phyloP scores from a whole-genome alignment of 2,797 vertebrate species.

The Sparus aurata region DNA sequence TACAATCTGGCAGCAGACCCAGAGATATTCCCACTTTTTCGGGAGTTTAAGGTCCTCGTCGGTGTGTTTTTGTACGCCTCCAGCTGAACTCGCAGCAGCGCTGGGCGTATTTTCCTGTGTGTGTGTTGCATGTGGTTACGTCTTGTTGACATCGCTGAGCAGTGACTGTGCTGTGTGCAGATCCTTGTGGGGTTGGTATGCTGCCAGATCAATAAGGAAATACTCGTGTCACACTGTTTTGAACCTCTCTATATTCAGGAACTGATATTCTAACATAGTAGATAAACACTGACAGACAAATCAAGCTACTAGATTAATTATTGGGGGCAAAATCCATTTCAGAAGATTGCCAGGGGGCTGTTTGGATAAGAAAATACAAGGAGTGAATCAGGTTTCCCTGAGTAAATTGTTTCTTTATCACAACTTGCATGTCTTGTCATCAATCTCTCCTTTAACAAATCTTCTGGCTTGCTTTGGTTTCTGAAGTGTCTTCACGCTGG shows the following conservation, averaged over 20 bases:
- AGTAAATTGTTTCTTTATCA: not conserved
- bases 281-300: not conserved
- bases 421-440: not conserved
- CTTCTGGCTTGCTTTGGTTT: slow-evolving; percentile 6
- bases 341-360: not conserved
- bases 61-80: not conserved
- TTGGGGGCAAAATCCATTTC: not conserved
- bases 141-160: slow-evolving; percentile 40
- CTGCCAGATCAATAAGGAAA: slow-evolving; percentile 23
- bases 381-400: too few relatives aligned
- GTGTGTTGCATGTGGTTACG: slow-evolving; percentile 37
- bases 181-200: slow-evolving; percentile 1
- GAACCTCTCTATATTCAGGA: not conserved
- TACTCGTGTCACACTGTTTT: not conserved
- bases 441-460: not conserved
- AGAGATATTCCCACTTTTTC: slow-evolving; percentile 9
- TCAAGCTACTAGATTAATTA: not conserved
- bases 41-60: not conserved
- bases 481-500: slow-evolving; percentile 46
- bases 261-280: not conserved
- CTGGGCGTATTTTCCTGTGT: slow-evolving; percentile 24
- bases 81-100: not conserved
- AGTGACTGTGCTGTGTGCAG: slow-evolving; percentile 1
- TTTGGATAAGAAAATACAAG: not conserved
- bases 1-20: slow-evolving; percentile 1